Base-by-base conservation (phyloP, 2,113 vertebrate species). In the Chlamydotis undulata region DNA sequence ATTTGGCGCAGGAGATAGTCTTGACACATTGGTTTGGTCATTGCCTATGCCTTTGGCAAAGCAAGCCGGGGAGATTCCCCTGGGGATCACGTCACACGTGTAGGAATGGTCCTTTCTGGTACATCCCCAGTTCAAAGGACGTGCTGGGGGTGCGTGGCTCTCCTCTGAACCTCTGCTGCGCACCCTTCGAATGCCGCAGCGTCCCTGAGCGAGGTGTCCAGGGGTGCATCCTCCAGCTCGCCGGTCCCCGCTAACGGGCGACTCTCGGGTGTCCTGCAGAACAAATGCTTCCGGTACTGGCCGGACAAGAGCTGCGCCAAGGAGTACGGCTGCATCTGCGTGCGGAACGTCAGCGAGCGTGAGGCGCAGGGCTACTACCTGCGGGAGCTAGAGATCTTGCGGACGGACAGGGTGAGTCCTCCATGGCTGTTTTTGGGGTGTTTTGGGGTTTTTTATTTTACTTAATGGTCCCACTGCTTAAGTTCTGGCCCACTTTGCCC, bases 211-310 rank as follows among this genome's bases (percentile, higher is more conserved):
- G 1, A 10, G 35, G 21, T 2, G 26, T 7, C 12, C 3, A 3
- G 63, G 65, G 16, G 9, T 47, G 60, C 17, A 1, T 9, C 49
- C 53, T n/a, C 43, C 69, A 47, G 56, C 45, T 35, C 41, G 41
- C 47, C 8, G 3, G 5, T 10, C 35, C 8, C 3, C 1, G 6
- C 49, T 71, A 19, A 84, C 0, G 47, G 65, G 35, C 55, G 2
- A 19, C 23, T 64, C 8, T 41, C 6, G 14, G 45, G 2, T 52
- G 35, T 80, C 28, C 81, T 29, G n/a, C 95, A 99, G 99, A 99
- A 99, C 96, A 99, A 99, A 91, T 99, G 99, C 87, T 99, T 98
- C 77, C 96, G 97, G 9, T 98, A 99, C 97, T 99, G 99, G 99
- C 99, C 99, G 0, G 98, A 99, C 85, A 92, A 97, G 31, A 61